Conservation (phyloP, 1,140 invertebrate species). For the Rhagoletis zephyria region DNA sequence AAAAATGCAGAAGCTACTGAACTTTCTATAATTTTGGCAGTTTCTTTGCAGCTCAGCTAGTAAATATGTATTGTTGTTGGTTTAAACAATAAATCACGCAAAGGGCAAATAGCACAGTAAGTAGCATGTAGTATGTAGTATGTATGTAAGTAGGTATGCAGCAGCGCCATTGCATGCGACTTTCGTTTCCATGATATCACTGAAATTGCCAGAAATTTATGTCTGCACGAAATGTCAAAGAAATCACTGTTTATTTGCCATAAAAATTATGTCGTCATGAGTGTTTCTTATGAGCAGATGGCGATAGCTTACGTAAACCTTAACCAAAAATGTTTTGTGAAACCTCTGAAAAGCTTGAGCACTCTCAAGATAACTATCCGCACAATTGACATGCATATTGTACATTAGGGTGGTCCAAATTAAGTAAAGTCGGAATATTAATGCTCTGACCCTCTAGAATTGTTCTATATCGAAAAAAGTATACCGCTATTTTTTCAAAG, state of each 20-base stretch:
- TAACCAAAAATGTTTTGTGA: too few species aligned
- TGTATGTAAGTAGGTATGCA: not conserved
- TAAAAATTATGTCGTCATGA: constrained; percentile 12
- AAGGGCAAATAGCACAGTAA: not conserved
- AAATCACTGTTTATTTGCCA: not conserved
- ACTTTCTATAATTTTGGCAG: constrained; percentile 17
- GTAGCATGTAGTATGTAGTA: too few species aligned
- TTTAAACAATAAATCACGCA: constrained; percentile 16
- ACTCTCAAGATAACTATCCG: too few species aligned
- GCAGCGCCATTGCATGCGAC: not conserved
- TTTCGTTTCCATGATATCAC: not conserved
- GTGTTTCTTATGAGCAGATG: too few species aligned
- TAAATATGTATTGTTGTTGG: not conserved
- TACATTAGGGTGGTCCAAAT: too few species aligned
- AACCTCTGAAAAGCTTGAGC: too few species aligned
- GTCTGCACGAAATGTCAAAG: constrained; percentile 24
- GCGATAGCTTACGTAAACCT: too few species aligned
- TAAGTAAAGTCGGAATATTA: too few species aligned
- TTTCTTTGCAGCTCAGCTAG: not conserved
- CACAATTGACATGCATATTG: too few species aligned
- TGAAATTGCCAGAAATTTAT: constrained; percentile 29
- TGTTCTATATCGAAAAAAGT: too few species aligned
- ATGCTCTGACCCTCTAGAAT: too few species aligned
- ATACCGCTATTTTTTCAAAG: too few species aligned
- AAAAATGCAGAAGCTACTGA: not conserved